These are phyloP conservation scores for Trematocara nigrifrons DNA, from an alignment of 2,113 vertebrate species.

Conservation along the genomic window DNA sequence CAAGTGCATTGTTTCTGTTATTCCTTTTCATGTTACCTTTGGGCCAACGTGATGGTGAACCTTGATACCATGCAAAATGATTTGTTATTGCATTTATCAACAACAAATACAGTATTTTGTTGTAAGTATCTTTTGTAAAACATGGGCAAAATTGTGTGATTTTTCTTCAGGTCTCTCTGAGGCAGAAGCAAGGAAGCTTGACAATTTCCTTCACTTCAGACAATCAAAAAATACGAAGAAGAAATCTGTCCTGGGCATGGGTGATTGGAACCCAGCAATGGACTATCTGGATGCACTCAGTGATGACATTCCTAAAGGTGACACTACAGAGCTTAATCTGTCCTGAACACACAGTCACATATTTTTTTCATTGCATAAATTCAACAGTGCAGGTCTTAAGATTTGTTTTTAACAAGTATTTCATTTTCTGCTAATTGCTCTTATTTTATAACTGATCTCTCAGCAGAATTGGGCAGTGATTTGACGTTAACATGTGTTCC, in stretches of 20 bases:
- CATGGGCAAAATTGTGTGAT: not conserved
- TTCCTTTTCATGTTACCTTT: not conserved
- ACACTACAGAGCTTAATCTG: not conserved
- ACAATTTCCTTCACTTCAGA: slow-evolving; percentile 85
- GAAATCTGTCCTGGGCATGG: slow-evolving; percentile 80
- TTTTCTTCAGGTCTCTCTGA: slow-evolving; percentile 78
- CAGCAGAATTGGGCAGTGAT: not conserved
- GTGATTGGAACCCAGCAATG: slow-evolving; percentile 80
- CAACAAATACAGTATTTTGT: not conserved
- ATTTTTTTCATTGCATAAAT: not conserved
- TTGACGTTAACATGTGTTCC: not conserved
- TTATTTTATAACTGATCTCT: not conserved
- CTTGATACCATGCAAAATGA: not conserved
- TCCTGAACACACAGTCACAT: not conserved
- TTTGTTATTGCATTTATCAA: not conserved
- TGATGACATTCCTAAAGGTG: slow-evolving; percentile 87
- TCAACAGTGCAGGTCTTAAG: not conserved
- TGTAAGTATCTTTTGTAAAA: not conserved
- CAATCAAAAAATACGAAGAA: slow-evolving; percentile 75
- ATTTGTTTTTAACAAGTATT: not conserved
- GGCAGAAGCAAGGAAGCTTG: slow-evolving; percentile 79
- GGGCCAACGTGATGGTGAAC: not conserved
- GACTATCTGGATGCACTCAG: slow-evolving; percentile 89
- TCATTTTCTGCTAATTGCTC: not conserved
- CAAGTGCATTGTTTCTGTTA: not conserved